These are phyloP conservation scores for Mizuhopecten yessoensis DNA, from an alignment of 1,140 invertebrate genomes.

Conservation along the genomic window DNA sequence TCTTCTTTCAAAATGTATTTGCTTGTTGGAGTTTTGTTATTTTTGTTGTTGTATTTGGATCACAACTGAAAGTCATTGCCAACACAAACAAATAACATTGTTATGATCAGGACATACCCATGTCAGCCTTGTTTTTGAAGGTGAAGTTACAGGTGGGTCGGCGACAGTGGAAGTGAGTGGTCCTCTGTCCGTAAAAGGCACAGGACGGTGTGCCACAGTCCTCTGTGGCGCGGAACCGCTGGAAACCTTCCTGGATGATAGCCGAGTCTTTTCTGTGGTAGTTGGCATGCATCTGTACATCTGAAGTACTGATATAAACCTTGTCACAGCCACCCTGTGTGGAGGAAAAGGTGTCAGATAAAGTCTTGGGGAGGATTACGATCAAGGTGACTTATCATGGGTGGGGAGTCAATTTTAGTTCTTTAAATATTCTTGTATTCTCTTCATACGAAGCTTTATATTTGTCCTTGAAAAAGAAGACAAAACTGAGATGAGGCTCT, in stretches of 20 bases:
- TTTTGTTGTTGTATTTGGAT: too few species aligned
- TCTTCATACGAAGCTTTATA: too few species aligned
- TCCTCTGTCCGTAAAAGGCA: slow-evolving; percentile 96
- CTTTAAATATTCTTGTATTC: too few species aligned
- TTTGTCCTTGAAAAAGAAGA: too few species aligned
- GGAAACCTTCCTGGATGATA: slow-evolving; percentile 98
- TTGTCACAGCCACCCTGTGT: slow-evolving; percentile 96
- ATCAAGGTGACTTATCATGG: too few species aligned
- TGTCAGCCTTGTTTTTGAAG: slow-evolving; percentile 99
- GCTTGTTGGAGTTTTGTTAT: too few species aligned
- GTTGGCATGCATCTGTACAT: slow-evolving; percentile 99
- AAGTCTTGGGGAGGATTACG: too few species aligned
- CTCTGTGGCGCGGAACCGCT: slow-evolving; percentile 95
- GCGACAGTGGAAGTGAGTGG: slow-evolving; percentile 98
- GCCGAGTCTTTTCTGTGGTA: slow-evolving; percentile 99
- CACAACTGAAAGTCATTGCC: too few species aligned
- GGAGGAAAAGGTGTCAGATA: slow-evolving; percentile 72
- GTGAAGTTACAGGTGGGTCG: slow-evolving; percentile 95
- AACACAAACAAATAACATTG: neutral
- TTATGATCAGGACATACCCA: slow-evolving; percentile 89
- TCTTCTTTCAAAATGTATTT: too few species aligned
- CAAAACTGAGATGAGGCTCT: too few species aligned
- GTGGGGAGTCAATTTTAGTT: too few species aligned
- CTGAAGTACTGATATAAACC: slow-evolving; percentile 98
- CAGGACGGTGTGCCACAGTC: slow-evolving; percentile 94